These are phyloP conservation scores for Coboldia fuscipes DNA, from an alignment of 1,140 invertebrate species.

Conservation along the genomic window DNA sequence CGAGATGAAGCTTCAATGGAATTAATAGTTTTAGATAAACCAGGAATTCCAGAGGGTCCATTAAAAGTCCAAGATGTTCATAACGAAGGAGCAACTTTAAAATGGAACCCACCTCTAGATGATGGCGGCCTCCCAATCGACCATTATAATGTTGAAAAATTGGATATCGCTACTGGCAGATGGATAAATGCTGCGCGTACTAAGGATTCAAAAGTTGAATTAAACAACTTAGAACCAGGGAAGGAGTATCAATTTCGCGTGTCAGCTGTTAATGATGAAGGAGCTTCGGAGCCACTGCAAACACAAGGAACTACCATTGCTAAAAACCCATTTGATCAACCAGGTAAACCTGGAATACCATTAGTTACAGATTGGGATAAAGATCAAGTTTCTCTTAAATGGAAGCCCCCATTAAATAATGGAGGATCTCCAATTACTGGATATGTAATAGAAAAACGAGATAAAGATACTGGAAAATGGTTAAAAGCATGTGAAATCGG, in stretches of 20 bases:
- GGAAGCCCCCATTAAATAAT: constrained; percentile 71
- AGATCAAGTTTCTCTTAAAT: constrained; percentile 79
- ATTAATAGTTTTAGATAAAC: constrained; percentile 70
- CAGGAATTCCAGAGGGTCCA: constrained; percentile 77
- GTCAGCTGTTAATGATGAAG: constrained; percentile 84
- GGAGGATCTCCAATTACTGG: constrained; percentile 83
- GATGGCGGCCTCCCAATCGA: constrained; percentile 84
- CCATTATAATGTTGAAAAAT: constrained; percentile 80
- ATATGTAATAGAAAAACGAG: constrained; percentile 85
- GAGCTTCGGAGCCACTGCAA: constrained; percentile 78
- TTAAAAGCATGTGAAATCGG: constrained; percentile 57
- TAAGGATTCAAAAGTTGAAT: constrained; percentile 64
- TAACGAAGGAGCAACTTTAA: constrained; percentile 78
- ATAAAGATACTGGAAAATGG: constrained; percentile 72
- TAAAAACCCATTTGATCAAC: constrained; percentile 94
- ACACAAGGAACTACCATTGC: constrained; percentile 78
- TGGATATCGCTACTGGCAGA: constrained; percentile 61
- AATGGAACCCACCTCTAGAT: constrained; percentile 83
- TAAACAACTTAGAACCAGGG: constrained; percentile 65
- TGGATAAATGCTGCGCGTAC: constrained; percentile 63
- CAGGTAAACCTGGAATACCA: constrained; percentile 71
- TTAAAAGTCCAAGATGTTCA: constrained; percentile 73
- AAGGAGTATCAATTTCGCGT: constrained; percentile 97
- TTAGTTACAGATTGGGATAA: constrained; percentile 88
- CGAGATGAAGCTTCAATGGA: constrained; percentile 79